Evolutionary conservation across 2,797 vertebrate genomes (phyloP), one percentile per base, ranked within the genome.

Genomic region (Crocodylus rhombifer): DNA sequence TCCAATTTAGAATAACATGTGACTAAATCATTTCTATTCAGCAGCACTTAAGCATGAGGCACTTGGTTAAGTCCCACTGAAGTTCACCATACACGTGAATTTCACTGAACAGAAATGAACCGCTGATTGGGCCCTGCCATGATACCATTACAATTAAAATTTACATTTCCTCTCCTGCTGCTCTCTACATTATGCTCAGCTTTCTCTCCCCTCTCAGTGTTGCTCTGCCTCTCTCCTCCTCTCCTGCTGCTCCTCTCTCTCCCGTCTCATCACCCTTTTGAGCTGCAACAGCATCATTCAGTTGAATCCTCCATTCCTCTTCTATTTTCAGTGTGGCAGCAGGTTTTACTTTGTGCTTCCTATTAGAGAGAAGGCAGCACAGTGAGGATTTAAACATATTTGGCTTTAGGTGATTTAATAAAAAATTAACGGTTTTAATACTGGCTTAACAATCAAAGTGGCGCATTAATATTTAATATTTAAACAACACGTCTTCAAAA

Each of bases 381-480:
- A 91, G 67, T 73, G 75, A 87, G 89, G 91, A 80, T 94, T 93
- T 96, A 92, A 94, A 95, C 88, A 93, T 89, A 94, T 91, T 95
- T 97, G 90, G 79, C 76, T 95, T 90, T 86, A 94, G 88, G 69
- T 93, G 61, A 20, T 90, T 90, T 87, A 94, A 95, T 94, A 79
- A 96, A 96, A 96, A 94, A 93, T 91, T 88, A 95, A 94, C 4
- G 0, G 55, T n/a, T 95, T 94, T 94, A 93, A 95, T 93, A 95
- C 87, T 82, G 84, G 87, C 67, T 96, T 95, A 91, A 76, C 80
- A 71, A 92, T 94, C 93, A 95, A 94, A 95, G 89, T 89, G 90
- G 21, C 88, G 65, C 80, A 93, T 95, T 88, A 92, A 88, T 94
- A 23, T 95, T 96, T 93, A 93, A 95, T 93, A 92, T 94, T 92